phyloP scores from a whole-genome alignment of 37 sponge, comb jelly and placozoan genomes.

The Cladorhizidae sp. region DNA sequence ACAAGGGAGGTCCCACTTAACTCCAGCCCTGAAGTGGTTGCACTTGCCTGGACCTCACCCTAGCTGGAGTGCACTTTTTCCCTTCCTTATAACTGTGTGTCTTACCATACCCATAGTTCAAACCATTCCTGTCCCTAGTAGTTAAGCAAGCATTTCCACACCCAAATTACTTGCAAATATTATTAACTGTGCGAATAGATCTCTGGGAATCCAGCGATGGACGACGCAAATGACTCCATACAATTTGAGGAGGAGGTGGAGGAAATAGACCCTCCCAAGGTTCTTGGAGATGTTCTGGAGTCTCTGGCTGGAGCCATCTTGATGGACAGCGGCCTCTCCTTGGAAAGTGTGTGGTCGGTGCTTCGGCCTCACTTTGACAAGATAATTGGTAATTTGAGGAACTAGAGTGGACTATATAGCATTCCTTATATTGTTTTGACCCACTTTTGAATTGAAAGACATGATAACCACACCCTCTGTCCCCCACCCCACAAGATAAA shows the following conservation, averaged over 20 bases:
- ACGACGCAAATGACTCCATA: slow-evolving; percentile 10
- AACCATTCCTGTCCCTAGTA: too few species aligned
- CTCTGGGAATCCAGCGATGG: slow-evolving; percentile 7
- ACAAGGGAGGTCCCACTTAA: too few species aligned
- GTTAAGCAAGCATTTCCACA: too few species aligned
- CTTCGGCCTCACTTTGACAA: slow-evolving; percentile 70
- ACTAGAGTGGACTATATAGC: neutral
- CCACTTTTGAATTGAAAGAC: neutral
- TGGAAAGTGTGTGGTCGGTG: slow-evolving; percentile 76
- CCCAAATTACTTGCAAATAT: neutral
- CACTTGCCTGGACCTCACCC: too few species aligned
- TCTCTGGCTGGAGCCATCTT: slow-evolving; percentile 92
- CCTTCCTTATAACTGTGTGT: too few species aligned
- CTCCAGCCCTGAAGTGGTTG: too few species aligned
- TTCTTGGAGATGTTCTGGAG: slow-evolving; percentile 92
- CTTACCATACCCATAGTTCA: too few species aligned
- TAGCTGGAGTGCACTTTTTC: too few species aligned
- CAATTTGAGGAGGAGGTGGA: slow-evolving; percentile 48
- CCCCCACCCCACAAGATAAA: too few species aligned
- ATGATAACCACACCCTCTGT: too few species aligned
- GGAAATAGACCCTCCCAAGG: slow-evolving; percentile 84
- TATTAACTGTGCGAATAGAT: neutral
- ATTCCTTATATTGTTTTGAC: neutral
- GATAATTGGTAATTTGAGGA: slow-evolving; percentile 57
- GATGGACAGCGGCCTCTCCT: slow-evolving; percentile 82